Percentiles rank a stretch among this genome's conserved stretches.
Conservation (phyloP, 2,888 invertebrate species). For the Odontocolon sp. region DNA sequence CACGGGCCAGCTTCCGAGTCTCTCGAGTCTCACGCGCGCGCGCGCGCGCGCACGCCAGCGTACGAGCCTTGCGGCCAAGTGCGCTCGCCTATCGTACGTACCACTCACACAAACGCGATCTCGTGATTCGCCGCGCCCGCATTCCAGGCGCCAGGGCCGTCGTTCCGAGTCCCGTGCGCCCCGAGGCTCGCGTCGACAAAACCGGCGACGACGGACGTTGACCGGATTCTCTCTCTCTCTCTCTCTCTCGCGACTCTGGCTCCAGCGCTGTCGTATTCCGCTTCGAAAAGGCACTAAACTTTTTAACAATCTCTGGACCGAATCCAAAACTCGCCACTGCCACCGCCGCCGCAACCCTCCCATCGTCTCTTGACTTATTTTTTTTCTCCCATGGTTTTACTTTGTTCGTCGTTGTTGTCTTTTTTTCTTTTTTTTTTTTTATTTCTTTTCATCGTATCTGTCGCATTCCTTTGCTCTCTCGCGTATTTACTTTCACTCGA, state of each 20-base stretch:
- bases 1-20: too few relatives aligned
- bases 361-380: too few relatives aligned
- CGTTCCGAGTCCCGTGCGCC: conserved; percentile 67
- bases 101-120: conserved; percentile 59
- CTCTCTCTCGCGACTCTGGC: background rate
- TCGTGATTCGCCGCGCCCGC: conserved; percentile 80
- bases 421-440: background rate
- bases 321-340: conserved; percentile 24
- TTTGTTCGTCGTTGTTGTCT: background rate
- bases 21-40: conserved; percentile 21
- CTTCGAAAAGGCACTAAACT: conserved; percentile 14
- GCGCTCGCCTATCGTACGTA: conserved; percentile 32
- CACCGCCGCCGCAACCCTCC: background rate
- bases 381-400: background rate
- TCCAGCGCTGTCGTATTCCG: background rate
- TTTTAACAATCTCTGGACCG: conserved; percentile 28
- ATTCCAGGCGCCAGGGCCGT: conserved; percentile 80
- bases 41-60: conserved; percentile 46
- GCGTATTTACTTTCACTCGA: conserved; percentile 45
- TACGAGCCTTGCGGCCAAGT: conserved; percentile 7
- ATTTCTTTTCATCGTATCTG: background rate
- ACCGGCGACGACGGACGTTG: conserved; percentile 48
- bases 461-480: conserved; percentile 20
- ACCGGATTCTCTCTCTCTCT: conserved; percentile 39
- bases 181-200: conserved; percentile 43